Evolutionary conservation across 2,888 invertebrate species (phyloP).

Genomic region (Dynastes maya): DNA sequence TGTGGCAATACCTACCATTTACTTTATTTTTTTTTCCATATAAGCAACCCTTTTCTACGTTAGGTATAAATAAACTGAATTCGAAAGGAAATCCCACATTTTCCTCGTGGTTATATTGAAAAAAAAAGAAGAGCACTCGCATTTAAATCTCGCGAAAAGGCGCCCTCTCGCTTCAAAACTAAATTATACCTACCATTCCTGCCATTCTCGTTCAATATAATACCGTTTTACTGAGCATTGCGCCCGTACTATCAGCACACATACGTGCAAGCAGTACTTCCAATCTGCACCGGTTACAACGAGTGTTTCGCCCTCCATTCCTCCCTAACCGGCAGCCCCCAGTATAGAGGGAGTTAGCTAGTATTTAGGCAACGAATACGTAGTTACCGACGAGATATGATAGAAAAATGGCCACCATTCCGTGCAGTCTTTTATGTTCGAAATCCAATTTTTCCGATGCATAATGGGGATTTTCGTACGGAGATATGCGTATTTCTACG

Average conservation of each 20-base stretch:
- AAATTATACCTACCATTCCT: neutral
- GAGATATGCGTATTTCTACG: neutral
- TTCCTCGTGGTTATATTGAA: neutral
- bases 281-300: neutral
- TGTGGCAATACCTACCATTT: too few relatives aligned
- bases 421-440: constrained; percentile 29
- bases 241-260: neutral
- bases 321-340: neutral
- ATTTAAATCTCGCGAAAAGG: neutral
- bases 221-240: neutral
- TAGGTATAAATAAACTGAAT: neutral
- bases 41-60: too few relatives aligned
- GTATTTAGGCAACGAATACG: neutral
- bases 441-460: constrained; percentile 31
- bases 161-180: neutral
- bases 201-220: neutral
- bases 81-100: neutral
- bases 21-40: too few relatives aligned
- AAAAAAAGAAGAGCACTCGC: neutral
- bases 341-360: neutral
- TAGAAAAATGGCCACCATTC: constrained; percentile 26
- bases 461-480: constrained; percentile 11
- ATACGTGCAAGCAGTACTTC: neutral
- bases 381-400: neutral
- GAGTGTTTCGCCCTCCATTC: neutral